Evolutionary conservation across 2,888 invertebrate genomes (phyloP), one percentile per base, ranked within the genome.

Genomic region (Sicus ferrugineus): DNA sequence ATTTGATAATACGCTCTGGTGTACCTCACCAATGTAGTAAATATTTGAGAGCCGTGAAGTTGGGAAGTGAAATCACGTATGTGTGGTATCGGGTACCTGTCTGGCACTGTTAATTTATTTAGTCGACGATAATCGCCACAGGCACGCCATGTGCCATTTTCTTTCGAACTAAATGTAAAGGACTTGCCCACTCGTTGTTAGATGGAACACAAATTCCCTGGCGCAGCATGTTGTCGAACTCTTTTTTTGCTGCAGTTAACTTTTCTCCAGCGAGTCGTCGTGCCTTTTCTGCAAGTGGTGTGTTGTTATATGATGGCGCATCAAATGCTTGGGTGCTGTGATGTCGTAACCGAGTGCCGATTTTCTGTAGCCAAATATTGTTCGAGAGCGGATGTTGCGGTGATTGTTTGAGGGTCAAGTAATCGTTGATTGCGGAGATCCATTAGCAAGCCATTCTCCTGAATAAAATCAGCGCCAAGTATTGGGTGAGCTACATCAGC

Each of bases 1-100:
- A 84, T 79, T 38, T 82, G 79, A 48, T 80, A 76, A 67, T 77
- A 82, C 0, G 80, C 81, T 42, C 71, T 64, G 3, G 68, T 62
- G 14, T 81, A 70, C 6, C 11, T n/a, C 69, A 80, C 78, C 3
- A 77, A 71, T 14, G 70, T 76, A 2, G 78, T 76, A 67, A 81
- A 81, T 21, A 80, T 67, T 2, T 58, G 75, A 19, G 75, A 75
- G 0, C 77, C 78, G 19, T 61, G 30, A 1, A 84, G 67, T 6
- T 72, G 56, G 5, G 73, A 65, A 5, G 73, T 31, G 58, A 79
- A 76, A 42, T 71, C 70, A 26, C 68, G 70, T 5, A 73, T 67
- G 46, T 72, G 76, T 1, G 78, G 76, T 3, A 82, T 72, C 0
- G 83, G 82, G 56, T 82, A 81, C 1, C 77, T 66, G 72, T 85